A percentile compares a stretch with the other conserved stretches of the same genome.
Evolutionary conservation across 2,888 invertebrate species (phyloP).

Genomic region (Stictocephala bisonia): DNA sequence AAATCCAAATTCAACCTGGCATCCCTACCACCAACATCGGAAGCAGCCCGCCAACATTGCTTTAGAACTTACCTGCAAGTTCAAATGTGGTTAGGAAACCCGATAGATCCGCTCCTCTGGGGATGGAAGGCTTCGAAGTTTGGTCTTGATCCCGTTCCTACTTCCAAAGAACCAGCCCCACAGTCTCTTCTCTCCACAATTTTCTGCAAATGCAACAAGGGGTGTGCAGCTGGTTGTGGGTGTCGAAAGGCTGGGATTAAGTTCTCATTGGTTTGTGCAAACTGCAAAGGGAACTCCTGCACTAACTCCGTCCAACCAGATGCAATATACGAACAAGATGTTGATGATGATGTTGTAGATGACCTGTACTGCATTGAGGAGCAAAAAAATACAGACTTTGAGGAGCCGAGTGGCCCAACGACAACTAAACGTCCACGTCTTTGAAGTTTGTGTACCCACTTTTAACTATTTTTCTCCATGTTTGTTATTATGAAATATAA

Average conservation of each 20-base stretch:
- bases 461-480: no score
- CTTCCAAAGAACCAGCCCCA: conserved; percentile 15
- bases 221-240: conserved; percentile 16
- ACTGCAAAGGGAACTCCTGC: conserved; percentile 17
- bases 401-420: no score
- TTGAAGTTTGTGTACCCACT: no score
- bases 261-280: conserved; percentile 5
- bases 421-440: no score
- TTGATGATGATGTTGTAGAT: conserved; percentile 4
- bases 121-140: conserved; percentile 3
- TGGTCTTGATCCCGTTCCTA: background rate
- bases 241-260: background rate
- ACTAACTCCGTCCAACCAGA: conserved; percentile 1
- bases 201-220: conserved; percentile 16
- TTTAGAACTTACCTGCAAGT: background rate
- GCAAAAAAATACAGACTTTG: no score
- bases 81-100: conserved; percentile 6
- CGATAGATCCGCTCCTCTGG: background rate
- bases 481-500: no score
- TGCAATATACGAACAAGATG: background rate
- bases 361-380: no score
- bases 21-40: background rate
- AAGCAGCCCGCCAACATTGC: background rate
- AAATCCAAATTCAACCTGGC: background rate
- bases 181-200: conserved; percentile 1